Conservation (phyloP, 2,797 vertebrate species). For the Falco novaeseelandiae region DNA sequence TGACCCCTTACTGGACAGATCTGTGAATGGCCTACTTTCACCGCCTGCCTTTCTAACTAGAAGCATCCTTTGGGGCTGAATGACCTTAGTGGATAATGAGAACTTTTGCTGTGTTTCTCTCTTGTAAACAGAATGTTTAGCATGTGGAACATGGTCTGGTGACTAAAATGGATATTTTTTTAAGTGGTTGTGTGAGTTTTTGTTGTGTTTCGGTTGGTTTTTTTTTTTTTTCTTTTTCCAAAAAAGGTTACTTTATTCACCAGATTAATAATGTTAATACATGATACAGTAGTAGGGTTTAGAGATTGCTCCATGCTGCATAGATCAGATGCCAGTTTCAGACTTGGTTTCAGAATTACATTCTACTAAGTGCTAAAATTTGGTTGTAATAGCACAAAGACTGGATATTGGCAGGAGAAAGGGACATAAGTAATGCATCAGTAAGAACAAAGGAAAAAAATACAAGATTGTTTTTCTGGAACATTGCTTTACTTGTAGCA, state of each 20-base stretch:
- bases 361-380: neutral
- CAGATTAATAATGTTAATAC: neutral
- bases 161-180: neutral
- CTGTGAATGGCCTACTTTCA: conserved; percentile 62
- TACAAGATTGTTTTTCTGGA: neutral
- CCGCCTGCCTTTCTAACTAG: conserved; percentile 46
- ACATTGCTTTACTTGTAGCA: neutral
- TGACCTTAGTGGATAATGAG: conserved; percentile 49
- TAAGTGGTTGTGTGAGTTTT: too few species aligned
- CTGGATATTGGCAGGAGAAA: neutral
- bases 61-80: conserved; percentile 54
- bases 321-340: neutral
- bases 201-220: neutral
- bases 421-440: neutral
- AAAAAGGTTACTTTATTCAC: neutral
- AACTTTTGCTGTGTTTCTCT: conserved; percentile 39
- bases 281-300: neutral
- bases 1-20: conserved; percentile 52
- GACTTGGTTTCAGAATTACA: neutral
- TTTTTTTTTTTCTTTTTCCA: neutral
- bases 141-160: neutral
- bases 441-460: neutral
- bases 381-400: neutral
- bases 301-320: neutral
- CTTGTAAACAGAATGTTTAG: conserved; percentile 45